Evolutionary conservation across 2,113 vertebrate species (phyloP).

Genomic region (Pseudopipra pipra): DNA sequence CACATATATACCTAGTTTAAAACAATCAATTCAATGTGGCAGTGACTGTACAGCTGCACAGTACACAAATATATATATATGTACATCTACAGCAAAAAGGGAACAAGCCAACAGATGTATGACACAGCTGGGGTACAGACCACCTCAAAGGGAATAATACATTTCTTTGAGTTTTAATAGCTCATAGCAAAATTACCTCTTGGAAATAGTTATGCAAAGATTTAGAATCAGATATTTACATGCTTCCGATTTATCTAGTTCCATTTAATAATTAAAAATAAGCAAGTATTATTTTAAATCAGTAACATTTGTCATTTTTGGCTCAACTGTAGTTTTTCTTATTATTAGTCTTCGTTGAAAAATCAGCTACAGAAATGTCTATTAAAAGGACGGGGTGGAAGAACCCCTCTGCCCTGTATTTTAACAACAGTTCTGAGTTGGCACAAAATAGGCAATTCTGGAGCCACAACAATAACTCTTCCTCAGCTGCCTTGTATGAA

Average conservation of each 20-base stretch:
- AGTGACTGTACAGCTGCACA: background rate
- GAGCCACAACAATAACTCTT: background rate
- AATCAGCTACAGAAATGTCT: conserved; percentile 35
- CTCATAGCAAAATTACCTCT: conserved; percentile 51
- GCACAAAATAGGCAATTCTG: background rate
- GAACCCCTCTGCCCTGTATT: background rate
- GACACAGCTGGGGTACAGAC: conserved; percentile 31
- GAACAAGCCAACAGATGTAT: conserved; percentile 37
- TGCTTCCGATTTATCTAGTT: conserved; percentile 10
- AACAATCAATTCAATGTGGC: background rate
- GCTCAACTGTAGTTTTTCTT: conserved; percentile 42
- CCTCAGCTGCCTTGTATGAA: background rate
- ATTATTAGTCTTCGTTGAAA: conserved; percentile 28
- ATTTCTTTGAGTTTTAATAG: conserved; percentile 20
- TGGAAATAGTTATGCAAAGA: conserved; percentile 49
- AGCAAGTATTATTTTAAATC: conserved; percentile 33
- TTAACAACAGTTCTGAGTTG: conserved; percentile 23
- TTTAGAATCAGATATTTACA: conserved; percentile 57
- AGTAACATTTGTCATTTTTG: conserved; percentile 43
- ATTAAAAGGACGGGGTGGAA: background rate
- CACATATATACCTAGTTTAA: background rate
- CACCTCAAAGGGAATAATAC: conserved; percentile 31
- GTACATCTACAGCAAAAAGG: conserved; percentile 51
- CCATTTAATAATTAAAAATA: conserved; percentile 43
- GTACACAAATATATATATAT: background rate